Evolutionary conservation across 2,113 vertebrate species (phyloP), one percentile per base, ranked within the genome.

Genomic region (Microtus pennsylvanicus): DNA sequence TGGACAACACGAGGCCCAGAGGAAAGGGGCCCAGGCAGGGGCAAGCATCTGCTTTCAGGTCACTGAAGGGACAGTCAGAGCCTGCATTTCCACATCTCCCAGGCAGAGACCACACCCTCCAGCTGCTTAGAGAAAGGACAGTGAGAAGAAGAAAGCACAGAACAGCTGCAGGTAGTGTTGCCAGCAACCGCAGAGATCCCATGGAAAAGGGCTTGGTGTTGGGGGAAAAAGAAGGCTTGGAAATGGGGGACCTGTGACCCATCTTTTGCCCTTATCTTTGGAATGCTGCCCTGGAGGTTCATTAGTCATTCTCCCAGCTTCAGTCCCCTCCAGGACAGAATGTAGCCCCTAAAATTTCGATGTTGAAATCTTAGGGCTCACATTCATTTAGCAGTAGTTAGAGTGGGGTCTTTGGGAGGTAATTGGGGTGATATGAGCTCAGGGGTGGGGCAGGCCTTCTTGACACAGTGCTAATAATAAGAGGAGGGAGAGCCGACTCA

Each of bases 111-210:
- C 28, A 45, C 35, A 19, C 42, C 76, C 38, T 70, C 45, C 45
- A 35, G 47, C 58, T 91, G 21, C 63, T 74, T 50, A 74, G 30
- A 67, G 72, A 45, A 90, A 90, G 21, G 30, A 24, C 28, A 33
- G 5, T n/a, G 28, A 14, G 35, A 38, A 69, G 6, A 75, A 70
- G 26, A 76, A 50, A 74, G 58, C 30, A 35, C 11, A 61, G 7
- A 1, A 1, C 5, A 3, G 58, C 26, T 47, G 26, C 7, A 24
- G 24, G 14, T 7, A 2, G 24, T 12, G 26, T 26, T 33, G 22
- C 30, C 38, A 50, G 63, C 33, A 42, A 21, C 12, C 47, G 22
- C 28, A 35, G 22, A 24, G 61, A 33, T 28, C 42, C 67, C n/a
- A 14, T 8, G 16, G 17, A n/a, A 26, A 17, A 7, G 24, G 35